Conservation (phyloP, 1,140 invertebrate species). For the Leptopilina boulardi region DNA sequence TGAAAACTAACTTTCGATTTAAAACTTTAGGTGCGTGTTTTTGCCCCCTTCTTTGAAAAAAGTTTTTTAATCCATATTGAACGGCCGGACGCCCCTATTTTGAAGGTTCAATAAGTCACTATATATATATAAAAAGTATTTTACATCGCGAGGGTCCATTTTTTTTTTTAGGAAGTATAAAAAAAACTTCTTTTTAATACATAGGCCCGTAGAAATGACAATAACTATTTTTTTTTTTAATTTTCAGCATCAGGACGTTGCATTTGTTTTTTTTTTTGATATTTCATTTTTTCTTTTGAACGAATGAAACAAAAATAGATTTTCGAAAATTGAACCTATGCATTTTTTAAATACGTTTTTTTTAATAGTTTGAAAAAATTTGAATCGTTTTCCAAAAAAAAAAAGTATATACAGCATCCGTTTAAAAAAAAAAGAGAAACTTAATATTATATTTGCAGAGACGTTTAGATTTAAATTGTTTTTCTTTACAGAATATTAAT, state of each 20-base stretch:
- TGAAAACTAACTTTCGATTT: conserved; percentile 43
- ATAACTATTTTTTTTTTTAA: conserved; percentile 29
- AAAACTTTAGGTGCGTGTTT: conserved; percentile 43
- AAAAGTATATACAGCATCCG: too few relatives aligned
- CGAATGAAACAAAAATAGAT: neutral
- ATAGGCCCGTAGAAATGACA: conserved; percentile 65
- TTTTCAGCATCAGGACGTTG: conserved; percentile 49
- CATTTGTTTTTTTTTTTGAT: neutral
- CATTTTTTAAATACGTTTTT: too few relatives aligned
- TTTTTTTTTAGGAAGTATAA: conserved; percentile 59
- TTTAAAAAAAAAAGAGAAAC: too few relatives aligned
- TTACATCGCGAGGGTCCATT: conserved; percentile 20
- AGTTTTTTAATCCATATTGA: conserved; percentile 47
- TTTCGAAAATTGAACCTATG: neutral
- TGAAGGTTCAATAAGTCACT: conserved; percentile 48
- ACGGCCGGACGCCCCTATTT: conserved; percentile 35
- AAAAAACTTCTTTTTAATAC: conserved; percentile 63
- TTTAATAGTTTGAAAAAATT: too few relatives aligned
- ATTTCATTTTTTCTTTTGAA: neutral
- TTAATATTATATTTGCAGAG: too few relatives aligned
- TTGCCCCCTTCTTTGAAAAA: conserved; percentile 39
- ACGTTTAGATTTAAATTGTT: neutral
- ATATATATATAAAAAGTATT: conserved; percentile 51
- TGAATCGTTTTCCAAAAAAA: too few relatives aligned
- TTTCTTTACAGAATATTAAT: conserved; percentile 7